Conservation (phyloP, 2,797 vertebrate genomes). For the Scarus forsteni region DNA sequence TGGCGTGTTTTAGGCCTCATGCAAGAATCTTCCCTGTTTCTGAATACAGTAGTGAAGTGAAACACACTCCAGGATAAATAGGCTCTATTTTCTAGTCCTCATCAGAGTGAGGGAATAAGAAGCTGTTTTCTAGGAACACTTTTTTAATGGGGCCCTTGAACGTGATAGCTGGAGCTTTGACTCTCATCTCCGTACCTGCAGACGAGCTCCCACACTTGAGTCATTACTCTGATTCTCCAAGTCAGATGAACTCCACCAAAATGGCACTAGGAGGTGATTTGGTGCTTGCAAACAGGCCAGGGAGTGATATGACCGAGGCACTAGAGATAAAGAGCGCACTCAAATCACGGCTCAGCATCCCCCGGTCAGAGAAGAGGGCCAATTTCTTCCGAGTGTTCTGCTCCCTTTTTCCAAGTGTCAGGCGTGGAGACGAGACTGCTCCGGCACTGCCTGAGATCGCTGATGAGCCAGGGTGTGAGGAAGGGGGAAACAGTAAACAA, state of each 20-base stretch:
- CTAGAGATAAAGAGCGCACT: constrained; percentile 57
- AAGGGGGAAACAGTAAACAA: constrained; percentile 51
- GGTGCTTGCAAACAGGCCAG: constrained; percentile 28
- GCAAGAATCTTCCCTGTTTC: constrained; percentile 15
- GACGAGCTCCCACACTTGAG: constrained; percentile 56
- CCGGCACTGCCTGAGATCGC: constrained; percentile 39
- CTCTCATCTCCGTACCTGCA: constrained; percentile 36
- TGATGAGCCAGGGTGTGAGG: constrained; percentile 47
- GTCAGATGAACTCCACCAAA: constrained; percentile 48
- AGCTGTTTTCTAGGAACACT: constrained; percentile 23
- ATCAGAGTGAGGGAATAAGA: constrained; percentile 34
- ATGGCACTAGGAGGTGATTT: constrained; percentile 33
- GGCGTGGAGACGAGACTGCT: constrained; percentile 48
- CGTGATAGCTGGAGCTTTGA: constrained; percentile 33
- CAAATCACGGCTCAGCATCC: constrained; percentile 50
- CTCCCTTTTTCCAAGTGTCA: constrained; percentile 45
- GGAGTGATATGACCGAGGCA: constrained; percentile 48
- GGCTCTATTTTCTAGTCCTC: background rate
- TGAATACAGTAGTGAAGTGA: constrained; percentile 37
- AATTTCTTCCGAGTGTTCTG: constrained; percentile 65
- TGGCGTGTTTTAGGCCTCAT: background rate
- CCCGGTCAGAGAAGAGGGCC: constrained; percentile 47
- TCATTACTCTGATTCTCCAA: constrained; percentile 46
- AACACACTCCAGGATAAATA: constrained; percentile 22
- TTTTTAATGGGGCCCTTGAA: constrained; percentile 31